Percentiles rank a stretch among this genome's conserved stretches.
Evolutionary conservation across 2,113 vertebrate species (phyloP).

Genomic region (Phylloscopus whistleri): DNA sequence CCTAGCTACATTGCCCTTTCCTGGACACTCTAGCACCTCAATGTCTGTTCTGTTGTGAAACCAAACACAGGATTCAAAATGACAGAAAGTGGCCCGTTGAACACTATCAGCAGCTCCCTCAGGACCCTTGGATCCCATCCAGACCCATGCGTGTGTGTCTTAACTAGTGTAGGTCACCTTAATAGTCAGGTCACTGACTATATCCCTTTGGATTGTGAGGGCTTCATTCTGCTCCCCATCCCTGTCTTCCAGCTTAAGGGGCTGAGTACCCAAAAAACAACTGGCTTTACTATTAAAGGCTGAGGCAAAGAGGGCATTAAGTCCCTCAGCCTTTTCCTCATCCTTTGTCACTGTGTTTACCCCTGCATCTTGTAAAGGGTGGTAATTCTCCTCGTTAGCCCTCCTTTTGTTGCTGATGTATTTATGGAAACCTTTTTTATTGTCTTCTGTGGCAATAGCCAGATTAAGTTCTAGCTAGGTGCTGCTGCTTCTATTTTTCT

Average conservation of each 20-base stretch:
- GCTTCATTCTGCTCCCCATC: background rate
- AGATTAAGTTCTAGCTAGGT: background rate
- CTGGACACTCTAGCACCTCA: background rate
- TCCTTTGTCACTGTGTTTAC: background rate
- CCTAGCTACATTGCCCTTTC: background rate
- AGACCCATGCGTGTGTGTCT: background rate
- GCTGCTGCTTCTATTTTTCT: background rate
- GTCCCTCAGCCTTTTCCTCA: background rate
- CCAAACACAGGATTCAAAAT: rapidly evolving
- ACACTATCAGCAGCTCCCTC: background rate
- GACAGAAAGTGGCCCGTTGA: background rate
- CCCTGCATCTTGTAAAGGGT: background rate
- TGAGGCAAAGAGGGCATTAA: background rate
- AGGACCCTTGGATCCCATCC: background rate
- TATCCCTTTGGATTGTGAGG: background rate
- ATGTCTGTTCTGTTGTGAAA: background rate
- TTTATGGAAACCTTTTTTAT: background rate
- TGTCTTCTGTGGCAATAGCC: background rate
- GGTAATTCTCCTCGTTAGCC: background rate
- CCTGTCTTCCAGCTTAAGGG: background rate
- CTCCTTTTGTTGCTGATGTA: background rate
- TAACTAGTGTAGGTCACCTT: background rate
- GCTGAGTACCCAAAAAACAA: background rate
- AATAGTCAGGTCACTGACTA: background rate
- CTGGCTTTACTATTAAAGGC: background rate